Percentiles rank a stretch among this genome's conserved stretches.
These are phyloP conservation scores for Noctua fimbriata DNA, from an alignment of 2,888 invertebrate genomes.

Conservation along the genomic window DNA sequence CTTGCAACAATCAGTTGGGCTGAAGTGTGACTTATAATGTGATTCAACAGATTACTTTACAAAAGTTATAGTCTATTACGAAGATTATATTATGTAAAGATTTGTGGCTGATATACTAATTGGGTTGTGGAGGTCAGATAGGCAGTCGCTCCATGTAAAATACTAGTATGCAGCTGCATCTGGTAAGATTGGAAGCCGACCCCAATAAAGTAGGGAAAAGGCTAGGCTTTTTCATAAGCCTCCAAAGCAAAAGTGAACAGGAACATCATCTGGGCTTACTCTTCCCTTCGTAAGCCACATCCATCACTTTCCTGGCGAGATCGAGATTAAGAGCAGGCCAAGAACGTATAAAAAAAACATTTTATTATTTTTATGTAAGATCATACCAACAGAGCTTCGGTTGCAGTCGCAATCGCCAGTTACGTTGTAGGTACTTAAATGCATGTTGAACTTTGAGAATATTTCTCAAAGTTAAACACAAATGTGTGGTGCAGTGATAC, in stretches of 20 bases:
- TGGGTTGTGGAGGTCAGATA: no score
- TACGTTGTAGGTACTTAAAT: conserved; percentile 3
- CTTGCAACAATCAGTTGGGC: background rate
- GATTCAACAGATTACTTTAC: background rate
- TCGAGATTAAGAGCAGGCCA: no score
- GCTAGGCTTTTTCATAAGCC: no score
- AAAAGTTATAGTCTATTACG: background rate
- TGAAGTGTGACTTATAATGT: no score
- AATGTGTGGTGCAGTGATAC: conserved; percentile 42
- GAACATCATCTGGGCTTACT: background rate
- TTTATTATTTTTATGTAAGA: background rate
- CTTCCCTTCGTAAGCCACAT: background rate
- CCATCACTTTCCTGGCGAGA: no score
- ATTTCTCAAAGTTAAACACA: conserved; percentile 44
- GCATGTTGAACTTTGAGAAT: conserved; percentile 35
- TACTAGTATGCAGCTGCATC: no score
- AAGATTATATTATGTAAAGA: no score
- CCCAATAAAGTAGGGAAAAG: no score
- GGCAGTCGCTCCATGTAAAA: no score
- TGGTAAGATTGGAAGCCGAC: no score
- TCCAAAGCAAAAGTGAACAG: background rate
- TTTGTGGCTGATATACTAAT: no score
- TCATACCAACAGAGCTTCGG: background rate
- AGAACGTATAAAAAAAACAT: background rate
- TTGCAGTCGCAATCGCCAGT: conserved; percentile 8